phyloP scores from a whole-genome alignment of 2,797 vertebrate genomes.

The Rhabdomys pumilio region DNA sequence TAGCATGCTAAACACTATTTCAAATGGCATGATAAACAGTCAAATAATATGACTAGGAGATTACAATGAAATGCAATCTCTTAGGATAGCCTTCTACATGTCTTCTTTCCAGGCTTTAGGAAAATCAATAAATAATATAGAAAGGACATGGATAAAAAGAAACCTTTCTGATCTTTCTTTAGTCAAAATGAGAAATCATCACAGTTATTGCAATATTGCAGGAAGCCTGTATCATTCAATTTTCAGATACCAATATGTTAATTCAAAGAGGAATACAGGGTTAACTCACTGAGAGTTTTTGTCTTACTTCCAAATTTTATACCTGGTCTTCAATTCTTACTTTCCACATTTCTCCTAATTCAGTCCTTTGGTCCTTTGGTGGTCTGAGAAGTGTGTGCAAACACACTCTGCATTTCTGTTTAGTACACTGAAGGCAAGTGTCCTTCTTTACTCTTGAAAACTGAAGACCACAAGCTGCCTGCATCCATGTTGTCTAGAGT shows the following conservation, averaged over 20 bases:
- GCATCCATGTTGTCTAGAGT: neutral
- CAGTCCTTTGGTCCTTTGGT: neutral
- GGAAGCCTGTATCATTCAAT: neutral
- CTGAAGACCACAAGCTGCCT: neutral
- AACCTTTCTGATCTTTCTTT: neutral
- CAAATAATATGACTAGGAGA: neutral
- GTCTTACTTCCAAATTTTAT: neutral
- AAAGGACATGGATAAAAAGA: neutral
- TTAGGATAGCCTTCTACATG: neutral
- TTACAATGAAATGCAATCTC: neutral
- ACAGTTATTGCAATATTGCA: neutral
- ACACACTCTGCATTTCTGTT: neutral
- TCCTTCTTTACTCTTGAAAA: conserved; percentile 26
- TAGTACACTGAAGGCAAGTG: neutral
- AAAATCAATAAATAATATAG: neutral
- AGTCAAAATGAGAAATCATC: neutral
- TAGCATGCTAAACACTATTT: neutral
- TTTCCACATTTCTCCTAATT: neutral
- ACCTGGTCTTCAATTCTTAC: neutral
- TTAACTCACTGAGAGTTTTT: neutral
- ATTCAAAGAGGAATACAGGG: neutral
- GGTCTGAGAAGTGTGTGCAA: conserved; percentile 4
- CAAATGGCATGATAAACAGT: neutral
- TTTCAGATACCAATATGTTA: neutral
- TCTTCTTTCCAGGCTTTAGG: neutral